phyloP scores from a whole-genome alignment of 2,888 invertebrate genomes.

The Panzeria rudis region DNA sequence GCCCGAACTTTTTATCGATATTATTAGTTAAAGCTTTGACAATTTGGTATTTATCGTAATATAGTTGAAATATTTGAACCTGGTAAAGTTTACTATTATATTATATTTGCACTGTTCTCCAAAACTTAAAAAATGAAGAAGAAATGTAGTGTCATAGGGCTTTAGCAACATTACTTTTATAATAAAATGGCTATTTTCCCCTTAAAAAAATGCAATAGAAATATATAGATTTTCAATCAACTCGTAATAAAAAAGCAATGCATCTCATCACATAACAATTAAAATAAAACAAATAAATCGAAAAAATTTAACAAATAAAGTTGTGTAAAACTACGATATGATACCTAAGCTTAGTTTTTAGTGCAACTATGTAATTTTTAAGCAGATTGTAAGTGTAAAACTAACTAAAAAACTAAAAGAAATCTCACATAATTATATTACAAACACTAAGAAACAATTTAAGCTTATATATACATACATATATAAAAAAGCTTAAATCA shows the following conservation, averaged over 20 bases:
- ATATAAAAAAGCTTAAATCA: constrained; percentile 46
- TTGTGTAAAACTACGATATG: constrained; percentile 67
- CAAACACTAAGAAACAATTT: constrained; percentile 9
- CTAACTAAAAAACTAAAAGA: constrained; percentile 23
- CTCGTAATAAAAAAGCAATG: constrained; percentile 72
- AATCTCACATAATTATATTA: constrained; percentile 8
- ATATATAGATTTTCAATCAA: constrained; percentile 52
- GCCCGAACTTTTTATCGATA: too few species aligned
- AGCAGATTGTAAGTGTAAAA: constrained; percentile 52
- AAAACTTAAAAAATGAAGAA: too few species aligned
- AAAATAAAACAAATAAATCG: constrained; percentile 12
- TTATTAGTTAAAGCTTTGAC: too few species aligned
- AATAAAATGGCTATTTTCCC: constrained; percentile 3
- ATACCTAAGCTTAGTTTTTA: constrained; percentile 67
- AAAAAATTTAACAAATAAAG: constrained; percentile 43
- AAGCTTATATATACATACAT: neutral
- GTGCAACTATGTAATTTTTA: constrained; percentile 63
- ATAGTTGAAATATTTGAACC: too few species aligned
- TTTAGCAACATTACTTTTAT: neutral
- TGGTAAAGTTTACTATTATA: too few species aligned
- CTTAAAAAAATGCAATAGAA: neutral
- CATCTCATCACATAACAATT: constrained; percentile 68
- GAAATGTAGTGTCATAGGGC: too few species aligned
- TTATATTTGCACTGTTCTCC: too few species aligned
- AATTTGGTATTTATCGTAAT: too few species aligned